Base-by-base conservation (phyloP, 2,888 invertebrate genomes). In the Protonemura montana region DNA sequence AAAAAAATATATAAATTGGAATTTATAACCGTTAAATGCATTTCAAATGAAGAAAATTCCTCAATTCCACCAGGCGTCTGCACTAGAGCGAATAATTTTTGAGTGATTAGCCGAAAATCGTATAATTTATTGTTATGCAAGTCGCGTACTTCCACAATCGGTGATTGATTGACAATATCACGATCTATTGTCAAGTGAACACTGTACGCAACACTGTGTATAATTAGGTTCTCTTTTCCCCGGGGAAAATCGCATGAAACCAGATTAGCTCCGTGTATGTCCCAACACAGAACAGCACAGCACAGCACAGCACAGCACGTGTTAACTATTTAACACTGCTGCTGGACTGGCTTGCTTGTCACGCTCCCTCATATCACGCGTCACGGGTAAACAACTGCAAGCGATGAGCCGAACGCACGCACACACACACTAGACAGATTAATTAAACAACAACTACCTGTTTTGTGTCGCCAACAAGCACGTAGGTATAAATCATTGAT, bases 81-180 rank as follows among this genome's bases (percentile, higher is more conserved):
- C 59, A 59, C 59, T 59, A 59, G 59, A 59, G 59, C 59, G 59
- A 59, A 59, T 59, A 59, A 59, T 59, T 59, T 59, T 59, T 59
- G 59, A 59, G 59, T 59, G 59, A 59, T 59, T 59, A 59, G 59
- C 59, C 59, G 59, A 59, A 59, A 59, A 59, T 59, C 59, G 59
- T 59, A 59, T 59, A 59, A 59, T 59, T 59, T 59, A 59, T 59
- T 59, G 59, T 59, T 21, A 59, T 59, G 59, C 59, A 59, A 59
- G 59, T 59, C 7, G 59, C 59, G 59, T 59, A 59, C 6, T 59
- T 59, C 59, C 59, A 10, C 59, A 21, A 59, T 59, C 59, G 6
- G 59, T 59, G 59, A 59, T 59, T 59, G 59, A 59, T 59, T 59
- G 59, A 59, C 59, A 59, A 59, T 59, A 59, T 59, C 59, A 59